Conservation (phyloP, 1,140 invertebrate genomes). For the roundworm (Caenorhabditis elegans) region WBcel235 BX284602.5:10006501-10007000, state of each 20-base stretch:
- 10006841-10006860: slow-evolving; percentile 82
- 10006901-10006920: not conserved
- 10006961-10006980: slow-evolving; percentile 87
- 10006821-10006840: slow-evolving; percentile 71
- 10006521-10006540: no score
- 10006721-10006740: slow-evolving; percentile 92
- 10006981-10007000: slow-evolving; percentile 88
- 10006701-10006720: slow-evolving; percentile 89
- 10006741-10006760: slow-evolving; percentile 68
- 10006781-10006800: no score
- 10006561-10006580: no score
- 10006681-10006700: slow-evolving; percentile 91
- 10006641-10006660: slow-evolving; percentile 80
- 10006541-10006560: no score
- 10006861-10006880: slow-evolving; percentile 80
- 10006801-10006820: slow-evolving; percentile 48
- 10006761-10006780: no score
- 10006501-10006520: no score
- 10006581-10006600: no score
- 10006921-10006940: not conserved
- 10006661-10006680: slow-evolving; percentile 88
- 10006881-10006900: slow-evolving; percentile 69
- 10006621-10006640: no score
- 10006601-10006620: no score
- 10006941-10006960: slow-evolving; percentile 67